These are phyloP conservation scores for Accipiter virgatus DNA, from an alignment of 2,113 vertebrate genomes.

Conservation along the genomic window DNA sequence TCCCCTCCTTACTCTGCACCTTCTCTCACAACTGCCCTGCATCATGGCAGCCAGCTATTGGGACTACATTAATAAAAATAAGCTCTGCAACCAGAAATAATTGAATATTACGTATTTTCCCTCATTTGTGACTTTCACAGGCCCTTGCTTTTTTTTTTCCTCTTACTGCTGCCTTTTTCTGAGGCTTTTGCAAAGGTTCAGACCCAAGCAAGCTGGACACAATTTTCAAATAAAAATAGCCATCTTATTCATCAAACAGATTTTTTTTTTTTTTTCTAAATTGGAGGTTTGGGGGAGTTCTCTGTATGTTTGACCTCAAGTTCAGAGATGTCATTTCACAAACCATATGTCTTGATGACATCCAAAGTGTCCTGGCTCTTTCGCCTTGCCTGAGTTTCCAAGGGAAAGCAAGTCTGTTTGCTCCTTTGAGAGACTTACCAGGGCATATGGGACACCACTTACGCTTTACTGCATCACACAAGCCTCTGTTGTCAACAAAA, in stretches of 20 bases:
- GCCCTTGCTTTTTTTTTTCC: neutral
- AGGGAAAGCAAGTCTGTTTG: neutral
- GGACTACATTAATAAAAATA: constrained; percentile 1
- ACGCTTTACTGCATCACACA: neutral
- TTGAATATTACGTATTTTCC: neutral
- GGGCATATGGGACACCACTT: neutral
- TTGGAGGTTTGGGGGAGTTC: neutral
- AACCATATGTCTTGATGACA: neutral
- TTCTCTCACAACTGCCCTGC: neutral
- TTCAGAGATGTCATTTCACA: neutral
- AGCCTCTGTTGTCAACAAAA: neutral
- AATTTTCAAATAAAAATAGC: neutral
- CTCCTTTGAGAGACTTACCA: neutral
- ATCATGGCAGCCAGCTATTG: constrained; percentile 31
- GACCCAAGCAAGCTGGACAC: neutral
- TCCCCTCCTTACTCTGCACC: neutral
- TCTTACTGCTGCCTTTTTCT: neutral
- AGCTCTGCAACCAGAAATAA: constrained; percentile 23
- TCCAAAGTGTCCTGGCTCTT: neutral
- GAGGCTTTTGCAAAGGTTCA: neutral
- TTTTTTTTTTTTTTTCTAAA: neutral
- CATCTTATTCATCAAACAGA: neutral
- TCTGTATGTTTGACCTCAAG: neutral
- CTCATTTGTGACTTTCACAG: neutral
- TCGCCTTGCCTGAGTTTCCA: neutral